These are phyloP conservation scores for Sthenelais limicola DNA, from an alignment of 2,888 invertebrate species.

Conservation along the genomic window DNA sequence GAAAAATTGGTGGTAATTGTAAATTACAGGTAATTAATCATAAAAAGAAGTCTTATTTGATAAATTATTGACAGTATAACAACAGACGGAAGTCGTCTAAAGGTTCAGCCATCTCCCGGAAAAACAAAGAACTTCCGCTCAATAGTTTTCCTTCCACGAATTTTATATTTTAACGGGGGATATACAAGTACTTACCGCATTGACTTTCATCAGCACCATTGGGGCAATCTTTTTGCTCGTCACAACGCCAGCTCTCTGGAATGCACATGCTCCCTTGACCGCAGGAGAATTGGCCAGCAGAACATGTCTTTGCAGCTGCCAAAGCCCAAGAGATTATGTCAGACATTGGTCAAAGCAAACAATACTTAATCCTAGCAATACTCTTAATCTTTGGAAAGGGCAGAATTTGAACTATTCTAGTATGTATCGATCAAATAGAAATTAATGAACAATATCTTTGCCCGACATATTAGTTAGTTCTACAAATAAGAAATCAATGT, in stretches of 20 bases:
- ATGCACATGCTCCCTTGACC: constrained; percentile 58
- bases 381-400: too few relatives aligned
- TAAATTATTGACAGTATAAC: too few relatives aligned
- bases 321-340: neutral
- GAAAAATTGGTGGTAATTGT: too few relatives aligned
- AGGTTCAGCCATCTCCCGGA: neutral
- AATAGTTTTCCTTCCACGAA: neutral
- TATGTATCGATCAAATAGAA: too few relatives aligned
- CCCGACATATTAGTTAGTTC: too few relatives aligned
- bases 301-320: constrained; percentile 35
- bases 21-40: too few relatives aligned
- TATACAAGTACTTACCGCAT: constrained; percentile 37
- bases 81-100: too few relatives aligned
- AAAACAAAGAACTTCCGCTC: neutral
- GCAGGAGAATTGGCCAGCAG: constrained; percentile 60
- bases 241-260: constrained; percentile 57
- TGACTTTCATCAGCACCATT: constrained; percentile 59
- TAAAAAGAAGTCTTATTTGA: too few relatives aligned
- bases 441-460: too few relatives aligned
- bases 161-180: neutral
- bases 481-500: too few relatives aligned
- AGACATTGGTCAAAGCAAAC: neutral
- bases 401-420: too few relatives aligned
- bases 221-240: constrained; percentile 59
- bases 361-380: neutral